Evolutionary conservation across 2,113 vertebrate species (phyloP).

Genomic region (Formicarius rufipectus): DNA sequence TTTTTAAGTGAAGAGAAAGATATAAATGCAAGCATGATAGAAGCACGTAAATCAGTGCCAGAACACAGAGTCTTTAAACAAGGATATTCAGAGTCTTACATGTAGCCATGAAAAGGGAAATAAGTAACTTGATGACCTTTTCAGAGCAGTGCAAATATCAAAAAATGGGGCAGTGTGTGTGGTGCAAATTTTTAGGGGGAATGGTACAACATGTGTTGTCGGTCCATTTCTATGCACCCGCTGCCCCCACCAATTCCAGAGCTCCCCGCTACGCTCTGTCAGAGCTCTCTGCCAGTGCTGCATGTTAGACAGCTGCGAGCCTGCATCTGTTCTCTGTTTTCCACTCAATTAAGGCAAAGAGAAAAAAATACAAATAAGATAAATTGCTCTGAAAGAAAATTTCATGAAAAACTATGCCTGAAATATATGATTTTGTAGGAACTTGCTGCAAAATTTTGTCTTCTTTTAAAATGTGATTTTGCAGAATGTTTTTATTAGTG

Average conservation of each 20-base stretch:
- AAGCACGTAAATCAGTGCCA: not conserved
- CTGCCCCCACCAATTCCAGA: not conserved
- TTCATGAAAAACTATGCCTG: not conserved
- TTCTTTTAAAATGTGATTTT: not conserved
- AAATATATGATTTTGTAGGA: not conserved
- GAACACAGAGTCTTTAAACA: not conserved
- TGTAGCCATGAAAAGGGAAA: not conserved
- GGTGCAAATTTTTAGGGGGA: not conserved
- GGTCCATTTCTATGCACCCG: not conserved
- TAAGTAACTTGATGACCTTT: not conserved
- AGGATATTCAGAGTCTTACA: not conserved
- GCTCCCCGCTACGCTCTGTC: not conserved
- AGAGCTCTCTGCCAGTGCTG: not conserved
- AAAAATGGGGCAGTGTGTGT: not conserved
- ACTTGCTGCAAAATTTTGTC: not conserved
- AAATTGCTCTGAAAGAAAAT: not conserved
- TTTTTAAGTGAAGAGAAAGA: slow-evolving; percentile 20
- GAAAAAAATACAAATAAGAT: slow-evolving; percentile 20
- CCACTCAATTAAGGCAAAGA: slow-evolving; percentile 11
- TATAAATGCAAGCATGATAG: not conserved
- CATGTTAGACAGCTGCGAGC: not conserved
- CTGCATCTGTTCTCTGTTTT: slow-evolving; percentile 46
- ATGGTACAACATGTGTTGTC: not conserved
- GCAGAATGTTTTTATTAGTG: not conserved
- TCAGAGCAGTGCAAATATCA: not conserved